Base-by-base conservation (phyloP, 2,888 invertebrate genomes). In the Coenonympha arcania region DNA sequence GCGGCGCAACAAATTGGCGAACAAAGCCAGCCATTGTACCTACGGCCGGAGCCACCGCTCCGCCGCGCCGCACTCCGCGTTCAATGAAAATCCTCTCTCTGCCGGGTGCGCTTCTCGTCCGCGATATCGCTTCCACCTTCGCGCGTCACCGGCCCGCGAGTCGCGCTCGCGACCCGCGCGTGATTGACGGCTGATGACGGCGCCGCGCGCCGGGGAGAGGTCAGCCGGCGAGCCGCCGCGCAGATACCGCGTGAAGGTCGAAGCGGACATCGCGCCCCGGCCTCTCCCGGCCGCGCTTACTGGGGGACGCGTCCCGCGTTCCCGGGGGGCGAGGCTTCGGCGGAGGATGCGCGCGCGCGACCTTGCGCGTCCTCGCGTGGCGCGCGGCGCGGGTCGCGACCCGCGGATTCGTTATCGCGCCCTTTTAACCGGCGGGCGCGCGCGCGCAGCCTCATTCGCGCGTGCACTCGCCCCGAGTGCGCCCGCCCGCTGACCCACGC, bases 341-440 rank as follows among this genome's bases (percentile, higher is more conserved):
- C 34, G 15, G 34, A 48, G 49, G 36, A n/a, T n/a, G 37, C 66
- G 70, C 69, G 70, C 69, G 66, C 68, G 71, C 74, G 80, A 81
- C 84, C 80, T 84, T 83, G 71, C 52, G 59, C 77, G 84, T 79
- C 84, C 84, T 83, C 79, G 79, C 58, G 63, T 47, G 37, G 61
- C 60, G 80, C 73, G 74, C 68, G 69, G 53, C 58, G 65, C 64
- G 56, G 62, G 68, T 72, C 77, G 64, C 77, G 71, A 76, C 81
- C 79, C 78, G n/a, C n/a, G n/a, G n/a, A n/a, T n/a, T n/a, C 63
- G 56, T 63, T 64, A 67, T 75, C 80, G 63, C 69, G 65, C 73
- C 63, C 74, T 79, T 73, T 80, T 78, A 80, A 79, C 71, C 67
- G 72, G 59, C 56, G 57, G 62, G 57, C 59, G 62, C 64, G 44